These are phyloP conservation scores for Drosophila bipectinata DNA, from an alignment of 1,140 invertebrate species.

Conservation along the genomic window DNA sequence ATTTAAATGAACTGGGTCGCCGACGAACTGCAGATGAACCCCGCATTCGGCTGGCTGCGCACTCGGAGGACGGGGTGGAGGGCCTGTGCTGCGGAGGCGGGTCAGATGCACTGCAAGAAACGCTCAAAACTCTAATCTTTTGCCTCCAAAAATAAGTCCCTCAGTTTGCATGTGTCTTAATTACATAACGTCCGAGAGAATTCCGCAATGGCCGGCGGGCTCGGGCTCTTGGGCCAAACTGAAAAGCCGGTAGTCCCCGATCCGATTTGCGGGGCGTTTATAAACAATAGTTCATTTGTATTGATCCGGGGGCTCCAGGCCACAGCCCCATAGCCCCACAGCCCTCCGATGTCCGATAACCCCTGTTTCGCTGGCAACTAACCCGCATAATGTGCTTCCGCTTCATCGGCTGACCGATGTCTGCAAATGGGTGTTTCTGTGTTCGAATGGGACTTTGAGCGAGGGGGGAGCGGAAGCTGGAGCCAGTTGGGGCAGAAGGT, in stretches of 20 bases:
- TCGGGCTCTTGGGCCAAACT: conserved; percentile 11
- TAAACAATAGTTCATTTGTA: conserved; percentile 79
- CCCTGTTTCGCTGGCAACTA: conserved; percentile 16
- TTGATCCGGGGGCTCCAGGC: conserved; percentile 16
- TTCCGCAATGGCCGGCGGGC: conserved; percentile 30
- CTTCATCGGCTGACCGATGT: conserved; percentile 70
- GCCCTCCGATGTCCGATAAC: conserved; percentile 12
- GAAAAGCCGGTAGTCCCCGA: conserved; percentile 23
- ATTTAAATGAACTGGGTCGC: conserved; percentile 77
- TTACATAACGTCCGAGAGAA: conserved; percentile 51
- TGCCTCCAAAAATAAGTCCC: too few relatives aligned
- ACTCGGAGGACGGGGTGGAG: background rate
- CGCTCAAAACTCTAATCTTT: background rate
- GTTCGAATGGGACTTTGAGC: conserved; percentile 3
- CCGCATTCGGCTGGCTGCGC: conserved; percentile 22
- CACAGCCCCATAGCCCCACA: background rate
- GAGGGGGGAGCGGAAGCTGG: background rate
- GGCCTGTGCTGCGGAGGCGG: too few relatives aligned
- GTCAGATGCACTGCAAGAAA: conserved; percentile 11
- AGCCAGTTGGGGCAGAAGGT: conserved; percentile 13
- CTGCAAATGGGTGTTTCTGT: conserved; percentile 10
- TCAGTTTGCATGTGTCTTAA: conserved; percentile 44
- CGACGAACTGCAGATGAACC: conserved; percentile 37
- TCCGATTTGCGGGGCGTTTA: conserved; percentile 44
- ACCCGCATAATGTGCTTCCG: conserved; percentile 68